Conservation (phyloP, 2,797 vertebrate species). For the Labroides dimidiatus region DNA sequence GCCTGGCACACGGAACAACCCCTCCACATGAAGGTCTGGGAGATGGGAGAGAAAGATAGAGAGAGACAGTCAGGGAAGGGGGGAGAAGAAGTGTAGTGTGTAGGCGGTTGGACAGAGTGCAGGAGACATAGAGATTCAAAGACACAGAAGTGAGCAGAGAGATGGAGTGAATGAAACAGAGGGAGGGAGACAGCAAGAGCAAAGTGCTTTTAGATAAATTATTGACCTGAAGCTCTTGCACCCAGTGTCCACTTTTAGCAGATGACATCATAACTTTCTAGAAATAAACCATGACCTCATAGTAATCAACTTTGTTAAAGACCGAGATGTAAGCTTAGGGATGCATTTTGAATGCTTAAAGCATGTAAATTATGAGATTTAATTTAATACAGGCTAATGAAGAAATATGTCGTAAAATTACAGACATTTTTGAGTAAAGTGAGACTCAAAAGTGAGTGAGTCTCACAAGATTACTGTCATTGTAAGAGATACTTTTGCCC, state of each 20-base stretch:
- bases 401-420: not conserved
- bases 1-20: slow-evolving; percentile 96
- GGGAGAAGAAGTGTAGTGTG: not conserved
- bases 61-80: not conserved
- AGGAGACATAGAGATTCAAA: slow-evolving; percentile 35
- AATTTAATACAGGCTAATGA: not conserved
- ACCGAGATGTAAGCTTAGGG: slow-evolving; percentile 15
- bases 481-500: not conserved
- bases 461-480: not conserved
- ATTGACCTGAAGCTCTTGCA: slow-evolving; percentile 76
- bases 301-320: slow-evolving; percentile 47
- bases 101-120: slow-evolving; percentile 7
- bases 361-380: not conserved
- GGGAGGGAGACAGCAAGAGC: slow-evolving; percentile 47
- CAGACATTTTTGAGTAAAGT: not conserved
- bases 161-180: slow-evolving; percentile 61
- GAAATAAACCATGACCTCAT: slow-evolving; percentile 77
- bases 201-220: slow-evolving; percentile 80
- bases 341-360: not conserved
- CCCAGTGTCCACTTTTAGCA: slow-evolving; percentile 70
- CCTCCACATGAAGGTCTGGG: slow-evolving; percentile 94
- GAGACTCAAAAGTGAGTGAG: no score
- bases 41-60: slow-evolving; percentile 3
- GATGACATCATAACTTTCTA: slow-evolving; percentile 73
- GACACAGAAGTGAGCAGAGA: slow-evolving; percentile 31